Percentiles rank a stretch among this genome's conserved stretches.
phyloP scores from a whole-genome alignment of 1,140 invertebrate species.

The Brachionus sp. region DNA sequence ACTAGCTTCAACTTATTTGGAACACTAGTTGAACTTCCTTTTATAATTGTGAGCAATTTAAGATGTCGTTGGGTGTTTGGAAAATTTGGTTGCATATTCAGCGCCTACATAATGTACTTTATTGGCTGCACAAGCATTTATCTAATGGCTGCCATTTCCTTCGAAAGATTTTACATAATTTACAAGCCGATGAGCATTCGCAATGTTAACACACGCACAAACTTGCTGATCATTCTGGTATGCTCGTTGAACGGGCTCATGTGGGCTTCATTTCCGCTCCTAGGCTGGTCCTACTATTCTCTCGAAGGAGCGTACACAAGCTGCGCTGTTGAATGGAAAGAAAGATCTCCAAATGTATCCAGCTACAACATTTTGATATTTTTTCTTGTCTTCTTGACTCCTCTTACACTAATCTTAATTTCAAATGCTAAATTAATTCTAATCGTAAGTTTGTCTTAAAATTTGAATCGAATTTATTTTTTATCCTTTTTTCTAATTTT shows the following conservation, averaged over 20 bases:
- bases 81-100: background rate
- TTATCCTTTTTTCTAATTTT: background rate
- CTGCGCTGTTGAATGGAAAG: conserved; percentile 41
- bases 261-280: conserved; percentile 18
- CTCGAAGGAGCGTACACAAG: conserved; percentile 35
- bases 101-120: conserved; percentile 34
- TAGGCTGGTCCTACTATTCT: conserved; percentile 41
- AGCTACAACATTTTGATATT: conserved; percentile 35
- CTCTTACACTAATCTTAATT: background rate
- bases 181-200: conserved; percentile 36
- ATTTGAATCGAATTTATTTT: background rate
- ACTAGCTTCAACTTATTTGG: background rate
- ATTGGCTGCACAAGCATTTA: conserved; percentile 43
- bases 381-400: conserved; percentile 22
- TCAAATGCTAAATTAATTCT: background rate
- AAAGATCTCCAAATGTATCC: conserved; percentile 18
- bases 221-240: background rate
- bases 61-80: conserved; percentile 8
- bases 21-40: background rate
- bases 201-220: background rate
- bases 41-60: conserved; percentile 28
- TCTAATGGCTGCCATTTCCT: conserved; percentile 39
- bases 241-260: conserved; percentile 25
- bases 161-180: conserved; percentile 44
- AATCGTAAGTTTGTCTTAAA: background rate